A percentile compares a stretch with the other conserved stretches of the same genome.
Conservation (phyloP, 1,140 invertebrate genomes). For the Drosophila oshimai region DNA sequence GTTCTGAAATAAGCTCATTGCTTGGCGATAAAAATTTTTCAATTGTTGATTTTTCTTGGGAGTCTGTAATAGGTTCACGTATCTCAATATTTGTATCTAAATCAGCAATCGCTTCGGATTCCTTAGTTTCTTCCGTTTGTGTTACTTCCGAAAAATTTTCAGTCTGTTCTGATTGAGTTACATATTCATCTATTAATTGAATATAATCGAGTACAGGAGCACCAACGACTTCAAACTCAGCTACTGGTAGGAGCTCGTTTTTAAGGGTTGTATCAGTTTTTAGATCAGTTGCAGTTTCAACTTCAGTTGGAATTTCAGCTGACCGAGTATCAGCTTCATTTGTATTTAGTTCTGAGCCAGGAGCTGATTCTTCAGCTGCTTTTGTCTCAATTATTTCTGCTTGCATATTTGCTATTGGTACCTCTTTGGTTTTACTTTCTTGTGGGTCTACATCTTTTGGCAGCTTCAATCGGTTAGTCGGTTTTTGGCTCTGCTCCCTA, state of each 20-base stretch:
- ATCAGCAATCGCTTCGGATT: too few species aligned
- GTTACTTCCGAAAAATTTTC: neutral
- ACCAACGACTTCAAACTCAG: neutral
- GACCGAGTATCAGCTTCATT: neutral
- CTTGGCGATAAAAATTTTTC: neutral
- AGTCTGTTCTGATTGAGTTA: neutral
- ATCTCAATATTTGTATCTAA: neutral
- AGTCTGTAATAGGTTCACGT: neutral
- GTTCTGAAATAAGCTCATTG: neutral
- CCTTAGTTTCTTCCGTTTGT: neutral
- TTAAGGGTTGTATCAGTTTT: too few species aligned
- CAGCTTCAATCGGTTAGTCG: conserved; percentile 19
- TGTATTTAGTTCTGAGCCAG: neutral
- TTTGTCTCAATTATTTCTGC: neutral
- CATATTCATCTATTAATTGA: too few species aligned
- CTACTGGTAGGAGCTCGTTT: neutral
- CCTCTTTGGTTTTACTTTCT: neutral
- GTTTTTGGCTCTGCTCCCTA: conserved; percentile 55
- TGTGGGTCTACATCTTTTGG: neutral
- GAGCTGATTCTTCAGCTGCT: neutral
- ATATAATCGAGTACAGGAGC: too few species aligned
- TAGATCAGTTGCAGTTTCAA: neutral
- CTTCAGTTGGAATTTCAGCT: neutral
- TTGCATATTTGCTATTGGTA: neutral
- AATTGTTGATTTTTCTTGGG: neutral